A percentile compares a stretch with the other conserved stretches of the same genome.
These are phyloP conservation scores for Eospalax fontanierii DNA, from an alignment of 2,797 vertebrate species.

Conservation along the genomic window DNA sequence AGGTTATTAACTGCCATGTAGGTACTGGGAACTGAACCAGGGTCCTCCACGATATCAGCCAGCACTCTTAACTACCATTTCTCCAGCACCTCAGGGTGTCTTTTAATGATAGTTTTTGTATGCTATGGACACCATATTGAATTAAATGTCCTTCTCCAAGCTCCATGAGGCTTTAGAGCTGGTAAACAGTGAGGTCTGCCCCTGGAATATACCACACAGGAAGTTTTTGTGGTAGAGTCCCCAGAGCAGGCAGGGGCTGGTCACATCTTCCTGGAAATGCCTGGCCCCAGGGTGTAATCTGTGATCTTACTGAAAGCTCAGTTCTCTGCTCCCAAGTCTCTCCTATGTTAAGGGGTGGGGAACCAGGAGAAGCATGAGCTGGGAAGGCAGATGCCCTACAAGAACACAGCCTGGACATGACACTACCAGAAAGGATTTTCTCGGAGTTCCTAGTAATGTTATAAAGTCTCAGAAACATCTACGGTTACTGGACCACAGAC, in stretches of 20 bases:
- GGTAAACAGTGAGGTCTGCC: background rate
- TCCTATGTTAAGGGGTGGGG: accelerated
- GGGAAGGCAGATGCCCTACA: background rate
- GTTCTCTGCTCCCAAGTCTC: background rate
- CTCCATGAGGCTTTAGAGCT: background rate
- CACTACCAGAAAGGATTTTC: background rate
- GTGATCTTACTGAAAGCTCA: background rate
- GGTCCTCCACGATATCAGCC: too few relatives aligned
- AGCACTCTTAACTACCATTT: too few relatives aligned
- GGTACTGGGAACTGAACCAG: too few relatives aligned
- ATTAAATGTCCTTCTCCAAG: background rate
- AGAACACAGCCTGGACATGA: background rate
- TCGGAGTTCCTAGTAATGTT: background rate
- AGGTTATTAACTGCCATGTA: too few relatives aligned
- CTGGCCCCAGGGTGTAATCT: background rate
- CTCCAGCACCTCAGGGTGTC: background rate
- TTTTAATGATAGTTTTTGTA: background rate
- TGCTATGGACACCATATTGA: background rate
- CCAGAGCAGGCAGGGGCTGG: background rate
- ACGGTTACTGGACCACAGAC: background rate
- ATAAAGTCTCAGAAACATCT: background rate
- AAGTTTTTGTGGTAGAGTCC: background rate
- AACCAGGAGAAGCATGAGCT: background rate
- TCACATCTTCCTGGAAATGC: background rate
- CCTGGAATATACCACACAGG: background rate